Percentiles rank a stretch among this genome's conserved stretches.
Conservation (phyloP, 2,888 invertebrate genomes). For the Oasisia sp. region DNA sequence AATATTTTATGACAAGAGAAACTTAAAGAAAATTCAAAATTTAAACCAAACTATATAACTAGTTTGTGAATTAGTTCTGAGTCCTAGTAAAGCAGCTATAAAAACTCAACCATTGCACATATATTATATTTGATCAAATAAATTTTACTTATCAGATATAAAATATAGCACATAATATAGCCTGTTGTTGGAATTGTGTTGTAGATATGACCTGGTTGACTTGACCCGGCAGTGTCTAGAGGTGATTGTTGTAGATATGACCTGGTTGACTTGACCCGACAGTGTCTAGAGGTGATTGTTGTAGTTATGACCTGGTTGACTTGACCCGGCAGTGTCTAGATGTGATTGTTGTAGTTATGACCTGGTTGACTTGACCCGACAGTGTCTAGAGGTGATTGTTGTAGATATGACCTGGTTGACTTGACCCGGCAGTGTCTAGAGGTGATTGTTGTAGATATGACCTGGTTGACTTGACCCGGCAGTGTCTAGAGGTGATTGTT, state of each 20-base stretch:
- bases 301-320: conserved; percentile 90
- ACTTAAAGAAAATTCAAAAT: no score
- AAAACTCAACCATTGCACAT: no score
- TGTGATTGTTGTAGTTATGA: conserved; percentile 83
- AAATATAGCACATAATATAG: no score
- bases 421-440: conserved; percentile 86
- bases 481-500: conserved; percentile 81
- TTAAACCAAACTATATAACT: no score
- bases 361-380: conserved; percentile 86
- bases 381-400: conserved; percentile 81
- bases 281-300: conserved; percentile 81
- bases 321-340: conserved; percentile 86
- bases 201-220: conserved; percentile 85
- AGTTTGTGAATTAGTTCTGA: no score
- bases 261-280: conserved; percentile 86
- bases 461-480: conserved; percentile 86
- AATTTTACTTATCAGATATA: no score
- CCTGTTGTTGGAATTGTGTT: conserved; percentile 52
- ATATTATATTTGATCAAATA: no score
- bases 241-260: conserved; percentile 83
- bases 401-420: conserved; percentile 90
- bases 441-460: conserved; percentile 83
- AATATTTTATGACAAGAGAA: no score
- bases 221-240: conserved; percentile 86
- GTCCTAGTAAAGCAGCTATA: no score